Percentiles rank a stretch among this genome's conserved stretches.
phyloP scores from a whole-genome alignment of 2,113 vertebrate genomes.

The Cathartes aura region DNA sequence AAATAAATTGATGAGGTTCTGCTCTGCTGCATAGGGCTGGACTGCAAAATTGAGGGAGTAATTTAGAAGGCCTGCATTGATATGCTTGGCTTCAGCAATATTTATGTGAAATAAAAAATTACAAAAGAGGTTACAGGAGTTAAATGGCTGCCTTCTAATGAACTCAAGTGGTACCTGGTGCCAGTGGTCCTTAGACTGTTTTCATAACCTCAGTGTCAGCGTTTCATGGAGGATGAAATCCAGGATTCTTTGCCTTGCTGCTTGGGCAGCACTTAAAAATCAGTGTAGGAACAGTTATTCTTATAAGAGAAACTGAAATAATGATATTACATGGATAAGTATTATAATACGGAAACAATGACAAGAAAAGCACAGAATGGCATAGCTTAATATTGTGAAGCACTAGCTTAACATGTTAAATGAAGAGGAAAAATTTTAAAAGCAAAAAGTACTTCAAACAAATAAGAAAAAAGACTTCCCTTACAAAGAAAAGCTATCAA shows the following conservation, averaged over 20 bases:
- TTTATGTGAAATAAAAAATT: background rate
- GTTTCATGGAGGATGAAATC: background rate
- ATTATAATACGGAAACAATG: background rate
- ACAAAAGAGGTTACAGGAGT: background rate
- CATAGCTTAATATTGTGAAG: background rate
- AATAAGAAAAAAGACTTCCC: background rate
- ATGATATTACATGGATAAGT: background rate
- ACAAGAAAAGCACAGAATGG: background rate
- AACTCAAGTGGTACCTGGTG: background rate
- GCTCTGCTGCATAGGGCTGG: background rate
- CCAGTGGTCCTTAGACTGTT: background rate
- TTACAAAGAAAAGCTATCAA: constrained; percentile 25
- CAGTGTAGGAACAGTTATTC: background rate
- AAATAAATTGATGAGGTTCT: background rate
- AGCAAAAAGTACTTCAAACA: background rate
- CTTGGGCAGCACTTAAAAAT: background rate
- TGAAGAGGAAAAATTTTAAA: background rate
- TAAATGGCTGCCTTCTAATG: background rate
- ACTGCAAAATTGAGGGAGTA: background rate
- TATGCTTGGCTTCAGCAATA: background rate
- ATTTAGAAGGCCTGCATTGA: background rate
- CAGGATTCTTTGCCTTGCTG: background rate
- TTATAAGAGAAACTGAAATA: background rate
- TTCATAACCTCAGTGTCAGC: background rate
- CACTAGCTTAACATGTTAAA: background rate